phyloP scores from a whole-genome alignment of 2,797 vertebrate genomes.

The Limosa lapponica region DNA sequence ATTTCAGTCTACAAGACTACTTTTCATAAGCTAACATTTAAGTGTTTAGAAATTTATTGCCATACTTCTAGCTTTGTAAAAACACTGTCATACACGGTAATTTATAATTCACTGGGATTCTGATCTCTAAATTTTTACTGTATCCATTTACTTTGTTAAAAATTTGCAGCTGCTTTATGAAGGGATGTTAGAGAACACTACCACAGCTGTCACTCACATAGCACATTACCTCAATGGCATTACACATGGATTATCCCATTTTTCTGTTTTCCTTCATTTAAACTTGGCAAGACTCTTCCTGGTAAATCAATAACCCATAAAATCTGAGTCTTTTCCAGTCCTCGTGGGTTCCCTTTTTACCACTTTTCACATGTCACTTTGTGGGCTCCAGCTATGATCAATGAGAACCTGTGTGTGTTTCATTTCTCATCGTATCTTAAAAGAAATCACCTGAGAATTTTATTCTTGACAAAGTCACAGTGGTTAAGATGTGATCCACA shows the following conservation, averaged over 20 bases:
- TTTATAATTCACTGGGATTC: not conserved
- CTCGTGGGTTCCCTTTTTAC: not conserved
- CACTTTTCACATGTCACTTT: conserved; percentile 45
- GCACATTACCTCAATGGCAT: not conserved
- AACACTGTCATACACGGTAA: not conserved
- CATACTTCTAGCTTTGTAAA: not conserved
- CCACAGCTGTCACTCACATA: not conserved
- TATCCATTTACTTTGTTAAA: not conserved
- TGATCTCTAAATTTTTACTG: not conserved
- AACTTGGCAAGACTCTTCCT: conserved; percentile 9
- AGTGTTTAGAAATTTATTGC: not conserved
- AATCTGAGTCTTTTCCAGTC: conserved; percentile 4
- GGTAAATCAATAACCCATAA: conserved; percentile 44
- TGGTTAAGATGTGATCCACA: not conserved
- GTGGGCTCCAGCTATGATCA: conserved; percentile 35
- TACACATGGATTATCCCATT: not conserved
- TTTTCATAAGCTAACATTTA: not conserved
- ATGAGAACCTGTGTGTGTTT: not conserved
- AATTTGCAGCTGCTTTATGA: not conserved
- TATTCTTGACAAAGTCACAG: not conserved
- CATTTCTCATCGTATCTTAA: conserved; percentile 4
- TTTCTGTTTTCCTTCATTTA: conserved; percentile 33
- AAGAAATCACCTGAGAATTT: conserved; percentile 39
- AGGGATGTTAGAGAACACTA: not conserved
- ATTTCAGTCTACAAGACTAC: not conserved